Base-by-base conservation (phyloP, 2,113 vertebrate species). In the Rhadina sibilatrix region DNA sequence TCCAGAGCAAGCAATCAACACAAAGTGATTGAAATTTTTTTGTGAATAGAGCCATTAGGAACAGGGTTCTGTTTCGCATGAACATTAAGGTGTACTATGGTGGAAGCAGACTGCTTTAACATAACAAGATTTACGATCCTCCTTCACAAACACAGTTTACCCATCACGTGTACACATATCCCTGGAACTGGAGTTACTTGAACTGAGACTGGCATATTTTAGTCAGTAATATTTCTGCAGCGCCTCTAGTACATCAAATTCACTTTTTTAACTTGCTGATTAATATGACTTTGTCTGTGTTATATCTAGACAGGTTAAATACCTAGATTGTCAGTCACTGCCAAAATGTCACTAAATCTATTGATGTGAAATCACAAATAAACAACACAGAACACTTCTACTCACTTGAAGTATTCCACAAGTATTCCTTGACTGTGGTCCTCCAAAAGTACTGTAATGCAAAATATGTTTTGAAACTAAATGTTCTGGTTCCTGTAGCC, bases 1-100 rank as follows among this genome's bases (percentile, higher is more conserved):
- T 69, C 76, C 0, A 0, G 68, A 83, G 64, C 42, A 81, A 89
- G 75, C 38, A 83, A 92, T 76, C 92, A 90, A 44, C 38, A 60
- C 14, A 21, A 54, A 82, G 76, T 1, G 18, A 86, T 61, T 74
- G 80, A 74, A 50, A 46, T 83, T 86, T 86, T 50, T 77, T 38
- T 59, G 35, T 69, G 44, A 64, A 22, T 47, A 83, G 52, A 90
- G 60, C 10, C 56, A 68, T 83, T 68, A 83, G 78, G 57, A 93
- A 21, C 27, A 69, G n/a, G 31, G 15, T 7, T 80, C 24, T 65
- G 23, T 42, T 80, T 61, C 0, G 0, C 59, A 22, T 5, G 47
- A 86, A 12, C 8, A 15, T 54, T 71, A 44, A 60, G 47, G 53
- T 30, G 35, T 17, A 3, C 9, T 24, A 25, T 7, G 31, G 37